Conservation (phyloP, 2,113 vertebrate species). For the Trinectes maculatus region DNA sequence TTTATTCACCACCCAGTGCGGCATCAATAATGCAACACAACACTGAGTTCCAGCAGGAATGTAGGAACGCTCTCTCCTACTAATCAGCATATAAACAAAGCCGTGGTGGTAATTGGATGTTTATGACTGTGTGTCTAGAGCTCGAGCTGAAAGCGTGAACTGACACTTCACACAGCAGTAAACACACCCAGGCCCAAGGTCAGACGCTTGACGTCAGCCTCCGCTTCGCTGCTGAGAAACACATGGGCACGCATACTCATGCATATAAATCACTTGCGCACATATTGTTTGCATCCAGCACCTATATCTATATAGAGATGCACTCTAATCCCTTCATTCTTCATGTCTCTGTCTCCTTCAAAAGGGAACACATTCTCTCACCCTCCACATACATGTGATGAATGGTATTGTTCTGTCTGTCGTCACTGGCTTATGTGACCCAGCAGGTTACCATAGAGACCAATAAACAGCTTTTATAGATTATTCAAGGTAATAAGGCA, state of each 20-base stretch:
- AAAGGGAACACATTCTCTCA: conserved; percentile 19
- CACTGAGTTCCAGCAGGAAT: conserved; percentile 15
- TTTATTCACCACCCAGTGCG: background rate
- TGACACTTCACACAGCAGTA: conserved; percentile 64
- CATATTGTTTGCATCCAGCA: background rate
- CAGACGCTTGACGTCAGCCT: conserved; percentile 69
- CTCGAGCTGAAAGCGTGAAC: conserved; percentile 24
- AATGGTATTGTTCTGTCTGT: conserved; percentile 21
- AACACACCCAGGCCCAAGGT: conserved; percentile 67
- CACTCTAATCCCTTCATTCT: background rate
- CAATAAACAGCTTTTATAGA: conserved; percentile 40
- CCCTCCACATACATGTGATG: conserved; percentile 9
- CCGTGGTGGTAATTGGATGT: conserved; percentile 17
- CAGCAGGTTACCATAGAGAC: conserved; percentile 64
- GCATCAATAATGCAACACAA: conserved; percentile 19
- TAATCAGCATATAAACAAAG: conserved; percentile 45
- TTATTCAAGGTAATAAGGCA: conserved; percentile 27
- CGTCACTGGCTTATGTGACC: conserved; percentile 30
- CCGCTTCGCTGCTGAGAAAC: conserved; percentile 62
- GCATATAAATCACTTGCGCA: conserved; percentile 6
- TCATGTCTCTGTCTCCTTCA: background rate
- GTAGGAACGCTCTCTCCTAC: conserved; percentile 13
- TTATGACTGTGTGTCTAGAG: conserved; percentile 16
- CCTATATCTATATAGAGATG: background rate
- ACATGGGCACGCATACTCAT: conserved; percentile 7